Base-by-base conservation (phyloP, 2,888 invertebrate species). In the Saturnia pavonia region DNA sequence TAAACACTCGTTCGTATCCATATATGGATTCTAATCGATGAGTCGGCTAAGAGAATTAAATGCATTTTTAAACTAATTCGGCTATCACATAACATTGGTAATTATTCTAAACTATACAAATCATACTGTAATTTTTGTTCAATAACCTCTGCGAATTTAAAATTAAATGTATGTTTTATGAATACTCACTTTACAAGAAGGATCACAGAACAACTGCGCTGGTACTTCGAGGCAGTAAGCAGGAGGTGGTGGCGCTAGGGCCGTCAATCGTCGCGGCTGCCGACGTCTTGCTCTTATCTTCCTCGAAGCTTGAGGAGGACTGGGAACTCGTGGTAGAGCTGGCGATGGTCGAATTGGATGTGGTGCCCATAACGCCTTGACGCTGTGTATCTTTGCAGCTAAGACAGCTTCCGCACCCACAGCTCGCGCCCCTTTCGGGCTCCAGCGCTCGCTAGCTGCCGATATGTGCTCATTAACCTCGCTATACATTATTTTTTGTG, bases 401-500 rank as follows among this genome's bases (percentile, higher is more conserved):
- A 92, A 76, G 75, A 82, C 80, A 71, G 88, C 86, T 85, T 90
- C 90, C 80, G 88, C 86, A 79, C 82, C 85, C 76, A 82, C 82
- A 78, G 81, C 81, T 76, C 84, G 82, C 83, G 86, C 86, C 82
- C 85, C 87, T 79, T 78, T 80, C 87, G 89, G 86, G 87, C 87
- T 89, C 88, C 90, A 91, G 91, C 91, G 93, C 92, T 88, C 92
- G 92, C 92, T 94, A 93, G 88, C 93, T 93, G 93, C 91, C 92
- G 90, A 93, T 90, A 79, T 89, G 92, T 90, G 88, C 83, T 87
- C 87, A 65, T 65, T 68, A 48, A 48, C 9, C 25, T 48, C 67
- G 19, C 48, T 68, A 48, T 16, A 48, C 45, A 34, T 34, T 34
- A 34, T 25, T 27, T 11, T 27, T 27, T 25, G 25, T 14, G 14